Evolutionary conservation across 2,797 vertebrate species (phyloP), one percentile per base, ranked within the genome.

Genomic region (Gallirallus australis): DNA sequence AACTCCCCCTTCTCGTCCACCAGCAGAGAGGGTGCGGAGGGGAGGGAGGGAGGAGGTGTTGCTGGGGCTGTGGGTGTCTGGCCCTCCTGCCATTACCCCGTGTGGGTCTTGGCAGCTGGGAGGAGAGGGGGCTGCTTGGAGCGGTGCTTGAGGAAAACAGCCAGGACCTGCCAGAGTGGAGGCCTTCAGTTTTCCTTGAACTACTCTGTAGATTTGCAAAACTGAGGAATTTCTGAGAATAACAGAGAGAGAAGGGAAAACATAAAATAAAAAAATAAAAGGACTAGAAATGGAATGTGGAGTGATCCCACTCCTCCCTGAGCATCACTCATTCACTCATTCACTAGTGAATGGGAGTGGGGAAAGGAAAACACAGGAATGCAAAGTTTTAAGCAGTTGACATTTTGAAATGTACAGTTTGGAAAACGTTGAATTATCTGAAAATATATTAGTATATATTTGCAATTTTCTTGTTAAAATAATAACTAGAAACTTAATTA

Each of bases 81-180:
- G 39, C 71, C 42, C 2, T 2, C 30, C 52, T 42, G 42, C 60
- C 21, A 2, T 77, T 73, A 23, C 19, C 40, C 28, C 1, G 0
- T 30, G 89, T 59, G 73, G 47, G 33, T 86, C 69, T 90, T 89
- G 85, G 86, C 93, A 93, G 82, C 70, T 63, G 69, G 47, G 21
- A 59, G 45, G 76, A 27, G 59, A 39, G 5, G 3, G 37, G 27
- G 77, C 57, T 90, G 76, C 76, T 71, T 2, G 2, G 21, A 89
- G 48, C 1, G 0, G 2, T 31, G 48, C 59, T 14, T 10, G 31
- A 27, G 64, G 45, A 66, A 75, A 91, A 75, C 31, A 71, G 16
- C 6, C 64, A 23, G 15, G 18, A 54, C 12, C 35, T 80, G 57
- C 33, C 57, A 87, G 61, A 47, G 17, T 11, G 17, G n/a, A 92